Base-by-base conservation (phyloP, 2,888 invertebrate species). In the Opisthograptis luteolata region DNA sequence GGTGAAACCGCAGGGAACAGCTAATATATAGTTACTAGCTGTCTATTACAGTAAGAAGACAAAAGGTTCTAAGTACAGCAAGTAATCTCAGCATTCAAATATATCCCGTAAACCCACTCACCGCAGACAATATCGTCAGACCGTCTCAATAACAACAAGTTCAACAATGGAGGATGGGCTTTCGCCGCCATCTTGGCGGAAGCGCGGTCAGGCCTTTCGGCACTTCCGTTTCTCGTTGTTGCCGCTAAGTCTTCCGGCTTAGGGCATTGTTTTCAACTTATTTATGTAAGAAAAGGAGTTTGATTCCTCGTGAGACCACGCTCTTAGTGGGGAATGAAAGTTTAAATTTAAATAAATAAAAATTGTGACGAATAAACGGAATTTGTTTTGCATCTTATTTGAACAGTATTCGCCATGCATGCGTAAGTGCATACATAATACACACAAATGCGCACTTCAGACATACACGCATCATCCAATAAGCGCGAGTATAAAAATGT, bases 151-250 rank as follows among this genome's bases (percentile, higher is more conserved):
- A 45, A 35, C 47, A 43, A 28, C 34, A 40, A 50, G 51, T 51
- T 37, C 27, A 43, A 46, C 55, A 54, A 60, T 55, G 40, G 50
- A 30, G 37, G 31, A 20, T 12, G 13, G n/a, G n/a, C n/a, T n/a
- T n/a, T 9, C n/a, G 27, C 49, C 51, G 60, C 64, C 64, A 64
- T 64, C 55, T 64, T 60, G 20, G 36, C 58, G 64, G 62, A 64
- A 56, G 45, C 32, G 46, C 30, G 55, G 60, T 58, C 59, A 51
- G 55, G 49, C 35, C 51, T 54, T n/a, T n/a, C 54, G 51, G 36
- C 55, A 54, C 55, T 50, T 62, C 64, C 64, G 56, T 43, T 14
- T 17, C 44, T 52, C 55, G 47, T 61, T 63, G 60, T 64, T 49
- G 44, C 34, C 41, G 50, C 37, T 30, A 39, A 50, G 39, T 45